A percentile compares a stretch with the other conserved stretches of the same genome.
These are phyloP conservation scores for Amiota communis DNA, from an alignment of 2,888 invertebrate species.

Conservation along the genomic window DNA sequence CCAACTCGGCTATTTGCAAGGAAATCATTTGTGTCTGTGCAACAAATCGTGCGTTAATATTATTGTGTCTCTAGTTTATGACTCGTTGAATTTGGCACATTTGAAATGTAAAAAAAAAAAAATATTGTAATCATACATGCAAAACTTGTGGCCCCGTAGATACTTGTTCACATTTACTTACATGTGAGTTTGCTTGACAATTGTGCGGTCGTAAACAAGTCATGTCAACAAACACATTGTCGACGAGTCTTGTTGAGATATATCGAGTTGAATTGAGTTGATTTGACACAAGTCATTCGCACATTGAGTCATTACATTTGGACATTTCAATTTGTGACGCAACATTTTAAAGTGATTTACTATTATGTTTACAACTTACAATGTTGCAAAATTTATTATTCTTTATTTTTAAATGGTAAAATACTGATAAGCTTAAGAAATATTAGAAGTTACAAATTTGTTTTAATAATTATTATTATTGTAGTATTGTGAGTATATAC, in stretches of 20 bases:
- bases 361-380: neutral
- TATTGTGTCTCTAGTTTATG: slow-evolving; percentile 62
- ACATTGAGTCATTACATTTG: slow-evolving; percentile 20
- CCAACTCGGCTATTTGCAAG: slow-evolving; percentile 1
- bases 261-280: neutral
- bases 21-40: slow-evolving; percentile 22
- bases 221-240: neutral
- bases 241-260: neutral
- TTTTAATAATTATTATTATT: too few species aligned
- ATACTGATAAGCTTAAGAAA: too few species aligned
- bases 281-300: neutral
- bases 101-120: slow-evolving; percentile 37
- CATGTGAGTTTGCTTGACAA: slow-evolving; percentile 8
- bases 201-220: slow-evolving; percentile 14
- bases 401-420: too few species aligned
- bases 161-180: neutral
- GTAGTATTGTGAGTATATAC: too few species aligned
- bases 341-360: slow-evolving; percentile 15
- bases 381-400: too few species aligned
- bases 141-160: neutral
- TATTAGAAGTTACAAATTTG: too few species aligned
- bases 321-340: slow-evolving; percentile 22
- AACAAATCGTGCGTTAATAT: slow-evolving; percentile 52
- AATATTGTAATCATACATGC: neutral
- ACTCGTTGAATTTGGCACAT: slow-evolving; percentile 61